Percentiles rank a stretch among this genome's conserved stretches.
Evolutionary conservation across 2,797 vertebrate species (phyloP).

Genomic region (Sebastes minor): DNA sequence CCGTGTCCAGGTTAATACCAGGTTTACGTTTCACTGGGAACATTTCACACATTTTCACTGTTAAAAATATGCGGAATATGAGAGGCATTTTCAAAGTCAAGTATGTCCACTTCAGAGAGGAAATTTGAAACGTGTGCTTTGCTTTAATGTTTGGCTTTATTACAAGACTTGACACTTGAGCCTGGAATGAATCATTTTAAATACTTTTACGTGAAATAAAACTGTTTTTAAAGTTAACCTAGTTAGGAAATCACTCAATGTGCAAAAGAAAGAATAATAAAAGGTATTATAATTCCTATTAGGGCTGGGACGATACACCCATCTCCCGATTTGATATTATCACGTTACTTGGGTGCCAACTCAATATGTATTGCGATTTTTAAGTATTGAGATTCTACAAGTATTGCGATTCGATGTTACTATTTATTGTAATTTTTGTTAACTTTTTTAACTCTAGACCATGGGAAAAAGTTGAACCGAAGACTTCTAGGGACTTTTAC

Average conservation of each 20-base stretch:
- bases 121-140: slow-evolving; percentile 27
- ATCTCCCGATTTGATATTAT: too few species aligned
- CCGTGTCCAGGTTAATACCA: slow-evolving; percentile 62
- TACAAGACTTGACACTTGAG: neutral
- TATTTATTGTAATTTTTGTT: too few species aligned
- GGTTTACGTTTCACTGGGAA: slow-evolving; percentile 70
- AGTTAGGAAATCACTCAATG: neutral
- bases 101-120: neutral
- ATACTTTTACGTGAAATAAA: neutral
- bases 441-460: too few species aligned
- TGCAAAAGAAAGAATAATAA: neutral
- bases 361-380: too few species aligned
- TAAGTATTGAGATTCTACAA: too few species aligned
- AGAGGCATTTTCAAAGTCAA: slow-evolving; percentile 33
- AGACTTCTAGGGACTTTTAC: too few species aligned
- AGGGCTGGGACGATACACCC: too few species aligned
- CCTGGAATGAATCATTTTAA: neutral
- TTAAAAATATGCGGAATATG: slow-evolving; percentile 39
- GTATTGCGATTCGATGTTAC: too few species aligned
- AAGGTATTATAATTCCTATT: neutral
- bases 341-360: too few species aligned
- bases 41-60: slow-evolving; percentile 65
- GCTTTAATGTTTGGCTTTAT: neutral
- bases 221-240: neutral
- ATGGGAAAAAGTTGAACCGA: too few species aligned